Base-by-base conservation (phyloP, 2,113 vertebrate species). In the Rynchops niger region DNA sequence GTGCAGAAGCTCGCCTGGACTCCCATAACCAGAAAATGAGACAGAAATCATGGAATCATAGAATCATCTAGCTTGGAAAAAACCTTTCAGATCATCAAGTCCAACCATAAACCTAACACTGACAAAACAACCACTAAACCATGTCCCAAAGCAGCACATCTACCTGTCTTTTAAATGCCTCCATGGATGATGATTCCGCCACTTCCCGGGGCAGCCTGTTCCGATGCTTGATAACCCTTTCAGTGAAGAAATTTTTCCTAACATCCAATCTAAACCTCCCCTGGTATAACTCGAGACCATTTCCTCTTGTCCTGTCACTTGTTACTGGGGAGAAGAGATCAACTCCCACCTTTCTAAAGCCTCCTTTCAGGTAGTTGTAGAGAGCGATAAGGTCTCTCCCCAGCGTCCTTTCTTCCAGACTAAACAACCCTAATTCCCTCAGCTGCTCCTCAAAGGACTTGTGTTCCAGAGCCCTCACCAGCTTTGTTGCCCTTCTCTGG, bases 1-100 rank as follows among this genome's bases (percentile, higher is more conserved):
- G 2, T 0, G 1, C 26, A 55, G 61, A 80, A 74, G 23, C 18
- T 86, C 2, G 0, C 15, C 11, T 43, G 36, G 13, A 69, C 9
- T 56, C 11, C 26, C 2, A 0, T 18, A 45, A 50, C 62, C 34
- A 45, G 36, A 38, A 80, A 38, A 38, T n/a, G 42, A 49, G 47
- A 49, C 47, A 53, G 52, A 53, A 53, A 25, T 62, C n/a, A 27
- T 17, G 15, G 25, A 62, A 62, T 62, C 36, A 36, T 38, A 38
- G 59, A 62, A 62, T 27, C 26, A 26, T 25, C 52, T 27, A 15
- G 52, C 12, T 53, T 53, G 15, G 52, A 53, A 53, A 23, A 23
- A 26, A 53, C 23, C 26, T 53, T 53, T 26, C 27, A 53, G 23
- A 53, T 53, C 47, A 53, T 27, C 15, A 15, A 40, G 36, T 40